Evolutionary conservation across 2,113 vertebrate species (phyloP).

Genomic region (Fulmarus glacialis): DNA sequence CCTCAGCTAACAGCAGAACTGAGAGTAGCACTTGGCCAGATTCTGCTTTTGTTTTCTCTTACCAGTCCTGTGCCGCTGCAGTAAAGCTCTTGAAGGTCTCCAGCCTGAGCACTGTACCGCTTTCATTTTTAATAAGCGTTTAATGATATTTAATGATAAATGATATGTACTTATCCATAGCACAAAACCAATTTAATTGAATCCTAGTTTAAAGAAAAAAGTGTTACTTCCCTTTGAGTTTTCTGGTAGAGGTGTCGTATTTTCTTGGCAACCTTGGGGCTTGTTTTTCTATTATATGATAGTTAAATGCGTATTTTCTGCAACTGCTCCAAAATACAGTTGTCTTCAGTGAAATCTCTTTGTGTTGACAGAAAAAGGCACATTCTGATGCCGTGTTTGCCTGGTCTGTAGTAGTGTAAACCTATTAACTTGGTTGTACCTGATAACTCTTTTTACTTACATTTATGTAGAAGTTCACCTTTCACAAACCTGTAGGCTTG

Average conservation of each 20-base stretch:
- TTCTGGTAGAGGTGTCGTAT: not conserved
- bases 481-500: not conserved
- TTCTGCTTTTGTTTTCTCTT: not conserved
- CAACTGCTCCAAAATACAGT: not conserved
- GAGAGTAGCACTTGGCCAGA: not conserved
- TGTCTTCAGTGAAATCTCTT: not conserved
- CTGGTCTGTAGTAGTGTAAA: not conserved
- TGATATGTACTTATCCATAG: not conserved
- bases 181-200: not conserved
- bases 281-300: fast-evolving
- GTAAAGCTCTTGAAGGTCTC: not conserved
- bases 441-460: not conserved
- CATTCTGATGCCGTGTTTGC: not conserved
- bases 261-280: not conserved
- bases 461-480: not conserved
- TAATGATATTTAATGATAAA: not conserved
- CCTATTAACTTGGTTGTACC: not conserved
- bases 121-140: not conserved
- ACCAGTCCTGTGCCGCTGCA: not conserved
- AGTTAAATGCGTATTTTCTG: not conserved
- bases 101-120: not conserved
- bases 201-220: not conserved
- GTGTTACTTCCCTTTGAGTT: not conserved
- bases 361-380: not conserved
- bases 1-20: not conserved